These are phyloP conservation scores for Drosophila serrata DNA, from an alignment of 1,140 invertebrate species.

Conservation along the genomic window DNA sequence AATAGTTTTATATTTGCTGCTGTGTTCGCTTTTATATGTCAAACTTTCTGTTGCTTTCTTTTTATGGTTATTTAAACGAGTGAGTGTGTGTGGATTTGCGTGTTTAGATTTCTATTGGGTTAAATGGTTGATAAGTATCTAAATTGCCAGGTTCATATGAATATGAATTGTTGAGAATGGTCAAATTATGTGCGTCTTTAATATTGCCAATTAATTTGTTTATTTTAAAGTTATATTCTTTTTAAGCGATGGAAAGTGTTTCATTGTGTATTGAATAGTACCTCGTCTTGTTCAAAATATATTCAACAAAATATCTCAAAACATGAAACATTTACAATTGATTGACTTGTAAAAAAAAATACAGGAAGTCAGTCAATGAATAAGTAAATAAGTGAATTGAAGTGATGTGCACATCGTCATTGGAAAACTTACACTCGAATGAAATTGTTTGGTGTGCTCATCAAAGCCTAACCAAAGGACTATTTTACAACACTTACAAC, in stretches of 20 bases:
- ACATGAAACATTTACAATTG: not conserved
- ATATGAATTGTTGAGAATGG: not conserved
- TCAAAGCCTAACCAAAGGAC: constrained; percentile 21
- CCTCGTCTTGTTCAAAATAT: not conserved
- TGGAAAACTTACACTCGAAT: constrained; percentile 21
- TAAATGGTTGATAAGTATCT: constrained; percentile 47
- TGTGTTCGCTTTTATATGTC: constrained; percentile 12
- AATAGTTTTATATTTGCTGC: constrained; percentile 33
- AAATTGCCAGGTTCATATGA: not conserved
- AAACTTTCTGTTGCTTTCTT: constrained; percentile 12
- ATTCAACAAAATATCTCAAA: not conserved
- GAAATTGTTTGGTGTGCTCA: constrained; percentile 19
- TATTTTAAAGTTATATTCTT: not conserved
- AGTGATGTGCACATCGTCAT: constrained; percentile 5
- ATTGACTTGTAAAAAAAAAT: not conserved
- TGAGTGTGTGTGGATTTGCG: constrained; percentile 29
- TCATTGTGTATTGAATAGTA: no score
- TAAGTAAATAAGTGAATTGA: constrained; percentile 11
- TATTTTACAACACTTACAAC: constrained; percentile 12
- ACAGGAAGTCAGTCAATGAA: constrained; percentile 8
- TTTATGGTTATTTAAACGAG: constrained; percentile 26
- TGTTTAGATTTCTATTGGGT: constrained; percentile 18
- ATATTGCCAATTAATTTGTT: no score
- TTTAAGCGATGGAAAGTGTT: not conserved
- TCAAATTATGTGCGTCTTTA: not conserved